These are phyloP conservation scores for Phenganax stokvisi DNA, from an alignment of 92 coral and sea anemone species.

Conservation along the genomic window DNA sequence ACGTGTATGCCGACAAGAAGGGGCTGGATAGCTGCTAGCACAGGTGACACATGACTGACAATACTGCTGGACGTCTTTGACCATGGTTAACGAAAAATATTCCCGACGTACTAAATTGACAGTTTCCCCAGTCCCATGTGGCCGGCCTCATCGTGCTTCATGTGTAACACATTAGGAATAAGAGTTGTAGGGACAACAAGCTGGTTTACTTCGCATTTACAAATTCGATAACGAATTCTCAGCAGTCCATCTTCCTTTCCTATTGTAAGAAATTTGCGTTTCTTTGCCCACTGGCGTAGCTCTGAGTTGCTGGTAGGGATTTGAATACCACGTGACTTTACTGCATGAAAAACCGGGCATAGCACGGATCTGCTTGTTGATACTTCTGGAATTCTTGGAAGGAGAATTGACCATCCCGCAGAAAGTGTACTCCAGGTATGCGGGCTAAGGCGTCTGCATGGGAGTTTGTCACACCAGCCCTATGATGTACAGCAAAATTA, in stretches of 20 bases:
- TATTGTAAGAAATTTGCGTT: conserved; percentile 17
- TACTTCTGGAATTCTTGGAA: conserved; percentile 32
- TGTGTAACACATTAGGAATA: conserved; percentile 24
- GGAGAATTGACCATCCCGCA: conserved; percentile 2
- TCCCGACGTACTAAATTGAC: conserved; percentile 39
- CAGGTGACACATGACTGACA: conserved; percentile 46
- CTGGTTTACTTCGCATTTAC: conserved; percentile 41
- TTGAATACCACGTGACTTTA: neutral
- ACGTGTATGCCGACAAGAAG: conserved; percentile 20
- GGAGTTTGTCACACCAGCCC: conserved; percentile 40
- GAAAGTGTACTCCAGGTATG: neutral
- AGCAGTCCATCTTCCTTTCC: conserved; percentile 12
- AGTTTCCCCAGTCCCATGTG: conserved; percentile 48
- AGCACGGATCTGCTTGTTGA: conserved; percentile 45
- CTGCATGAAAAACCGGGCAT: neutral
- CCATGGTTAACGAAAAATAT: conserved; percentile 46
- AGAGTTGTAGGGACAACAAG: conserved; percentile 33
- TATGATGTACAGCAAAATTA: conserved; percentile 28
- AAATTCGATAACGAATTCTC: conserved; percentile 30
- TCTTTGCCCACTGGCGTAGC: conserved; percentile 17
- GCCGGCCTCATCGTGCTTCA: conserved; percentile 49
- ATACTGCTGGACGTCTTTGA: conserved; percentile 27
- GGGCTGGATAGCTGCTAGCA: conserved; percentile 34
- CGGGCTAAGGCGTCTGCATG: conserved; percentile 53
- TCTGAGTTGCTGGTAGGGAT: conserved; percentile 14